Evolutionary conservation across 2,113 vertebrate genomes (phyloP).

Genomic region (Nanorana parkeri): DNA sequence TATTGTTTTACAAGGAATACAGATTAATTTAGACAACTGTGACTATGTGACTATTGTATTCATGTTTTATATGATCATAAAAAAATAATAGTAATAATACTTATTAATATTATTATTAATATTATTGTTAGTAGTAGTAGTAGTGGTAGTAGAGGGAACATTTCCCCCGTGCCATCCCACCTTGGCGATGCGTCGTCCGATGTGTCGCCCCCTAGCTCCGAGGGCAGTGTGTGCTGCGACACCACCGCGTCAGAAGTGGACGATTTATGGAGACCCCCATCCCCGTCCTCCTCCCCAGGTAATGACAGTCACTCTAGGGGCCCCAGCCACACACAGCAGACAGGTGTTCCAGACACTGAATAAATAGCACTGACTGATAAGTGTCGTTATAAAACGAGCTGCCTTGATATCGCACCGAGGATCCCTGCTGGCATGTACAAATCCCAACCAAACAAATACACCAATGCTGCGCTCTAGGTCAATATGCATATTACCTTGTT

Average conservation of each 20-base stretch:
- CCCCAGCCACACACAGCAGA: neutral
- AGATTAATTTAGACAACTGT: too few species aligned
- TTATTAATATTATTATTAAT: too few species aligned
- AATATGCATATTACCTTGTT: too few species aligned
- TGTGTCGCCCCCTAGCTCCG: constrained; percentile 83
- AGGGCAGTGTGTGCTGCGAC: constrained; percentile 79
- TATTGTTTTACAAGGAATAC: too few species aligned
- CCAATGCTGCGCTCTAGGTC: too few species aligned
- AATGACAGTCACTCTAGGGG: neutral
- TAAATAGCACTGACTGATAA: constrained; percentile 12
- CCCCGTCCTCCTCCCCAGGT: constrained; percentile 94
- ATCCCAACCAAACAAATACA: too few species aligned
- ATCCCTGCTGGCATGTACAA: too few species aligned
- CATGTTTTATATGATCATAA: too few species aligned
- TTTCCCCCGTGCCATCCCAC: constrained; percentile 76
- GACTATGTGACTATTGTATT: too few species aligned
- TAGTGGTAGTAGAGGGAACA: constrained; percentile 62
- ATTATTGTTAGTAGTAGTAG: too few species aligned
- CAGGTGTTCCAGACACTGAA: constrained; percentile 8
- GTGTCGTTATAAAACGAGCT: constrained; percentile 18
- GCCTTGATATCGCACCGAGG: neutral
- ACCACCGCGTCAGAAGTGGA: constrained; percentile 83
- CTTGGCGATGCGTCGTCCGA: constrained; percentile 75
- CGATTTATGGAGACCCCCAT: constrained; percentile 95
- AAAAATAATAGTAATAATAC: too few species aligned